Evolutionary conservation across 2,888 invertebrate genomes (phyloP).

Genomic region (Encarsia formosa): DNA sequence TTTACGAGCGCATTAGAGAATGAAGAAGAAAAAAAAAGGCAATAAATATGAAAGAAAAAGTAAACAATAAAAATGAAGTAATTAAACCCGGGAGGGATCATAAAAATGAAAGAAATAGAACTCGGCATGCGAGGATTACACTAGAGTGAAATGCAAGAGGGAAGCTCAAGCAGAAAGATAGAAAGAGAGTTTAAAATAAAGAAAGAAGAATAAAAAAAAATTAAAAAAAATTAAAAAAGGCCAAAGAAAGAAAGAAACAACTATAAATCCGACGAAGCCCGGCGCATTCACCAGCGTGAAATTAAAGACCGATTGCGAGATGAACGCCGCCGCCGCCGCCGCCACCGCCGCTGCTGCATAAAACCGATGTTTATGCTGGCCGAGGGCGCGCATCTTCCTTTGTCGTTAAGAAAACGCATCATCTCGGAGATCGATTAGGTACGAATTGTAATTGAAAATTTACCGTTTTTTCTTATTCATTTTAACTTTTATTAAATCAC

Average conservation of each 20-base stretch:
- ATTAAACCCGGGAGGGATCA: constrained; percentile 14
- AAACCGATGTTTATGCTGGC: constrained; percentile 20
- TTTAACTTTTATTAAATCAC: no score
- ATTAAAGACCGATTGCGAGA: constrained; percentile 37
- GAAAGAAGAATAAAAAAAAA: neutral
- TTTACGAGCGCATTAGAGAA: no score
- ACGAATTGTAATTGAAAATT: no score
- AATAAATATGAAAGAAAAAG: constrained; percentile 11
- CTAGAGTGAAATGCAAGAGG: no score
- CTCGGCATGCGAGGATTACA: no score
- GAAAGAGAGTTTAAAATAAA: neutral
- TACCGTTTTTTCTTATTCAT: no score
- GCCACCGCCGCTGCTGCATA: no score
- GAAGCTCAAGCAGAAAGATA: neutral
- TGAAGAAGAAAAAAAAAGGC: neutral
- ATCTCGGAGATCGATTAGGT: no score
- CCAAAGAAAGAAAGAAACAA: constrained; percentile 24
- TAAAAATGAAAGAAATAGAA: constrained; percentile 13
- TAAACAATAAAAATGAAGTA: constrained; percentile 19
- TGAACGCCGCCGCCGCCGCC: constrained; percentile 26
- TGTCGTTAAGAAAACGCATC: no score
- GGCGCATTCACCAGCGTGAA: constrained; percentile 39
- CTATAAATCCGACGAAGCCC: constrained; percentile 37
- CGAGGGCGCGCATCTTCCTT: neutral
- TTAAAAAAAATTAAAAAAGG: constrained; percentile 9